phyloP scores from a whole-genome alignment of 2,888 invertebrate genomes.

The Ctena decussata region DNA sequence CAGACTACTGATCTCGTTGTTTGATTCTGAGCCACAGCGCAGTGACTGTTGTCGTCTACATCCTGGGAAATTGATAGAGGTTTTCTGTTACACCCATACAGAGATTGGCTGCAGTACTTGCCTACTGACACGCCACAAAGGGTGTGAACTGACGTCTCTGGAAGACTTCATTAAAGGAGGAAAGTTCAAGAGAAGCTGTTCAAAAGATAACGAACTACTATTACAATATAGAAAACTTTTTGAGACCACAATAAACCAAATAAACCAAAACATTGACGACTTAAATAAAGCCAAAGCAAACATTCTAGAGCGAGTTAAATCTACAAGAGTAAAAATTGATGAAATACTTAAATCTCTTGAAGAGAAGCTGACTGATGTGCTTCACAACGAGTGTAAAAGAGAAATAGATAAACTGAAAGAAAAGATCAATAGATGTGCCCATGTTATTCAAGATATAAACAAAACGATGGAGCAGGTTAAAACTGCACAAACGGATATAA shows the following conservation, averaged over 20 bases:
- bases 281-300: constrained; percentile 36
- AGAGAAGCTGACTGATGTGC: constrained; percentile 18
- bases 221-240: constrained; percentile 56
- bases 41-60: constrained; percentile 54
- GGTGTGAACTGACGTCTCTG: constrained; percentile 42
- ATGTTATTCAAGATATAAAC: constrained; percentile 42
- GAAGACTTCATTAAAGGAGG: constrained; percentile 53
- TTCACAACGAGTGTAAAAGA: constrained; percentile 39
- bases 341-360: constrained; percentile 35
- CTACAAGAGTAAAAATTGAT: constrained; percentile 22
- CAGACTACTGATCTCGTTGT: constrained; percentile 48
- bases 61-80: constrained; percentile 50
- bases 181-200: constrained; percentile 55
- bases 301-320: constrained; percentile 41
- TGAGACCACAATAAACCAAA: constrained; percentile 47
- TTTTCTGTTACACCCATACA: constrained; percentile 56
- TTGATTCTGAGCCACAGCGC: constrained; percentile 48
- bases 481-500: constrained; percentile 42
- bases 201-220: constrained; percentile 52
- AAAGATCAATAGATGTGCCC: constrained; percentile 34
- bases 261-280: constrained; percentile 39
- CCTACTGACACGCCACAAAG: constrained; percentile 53
- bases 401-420: constrained; percentile 44
- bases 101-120: constrained; percentile 57
- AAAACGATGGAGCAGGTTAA: constrained; percentile 53